Evolutionary conservation across 64 coral and sea anemone genomes (phyloP).

Genomic region (Montipora efflorescens): DNA sequence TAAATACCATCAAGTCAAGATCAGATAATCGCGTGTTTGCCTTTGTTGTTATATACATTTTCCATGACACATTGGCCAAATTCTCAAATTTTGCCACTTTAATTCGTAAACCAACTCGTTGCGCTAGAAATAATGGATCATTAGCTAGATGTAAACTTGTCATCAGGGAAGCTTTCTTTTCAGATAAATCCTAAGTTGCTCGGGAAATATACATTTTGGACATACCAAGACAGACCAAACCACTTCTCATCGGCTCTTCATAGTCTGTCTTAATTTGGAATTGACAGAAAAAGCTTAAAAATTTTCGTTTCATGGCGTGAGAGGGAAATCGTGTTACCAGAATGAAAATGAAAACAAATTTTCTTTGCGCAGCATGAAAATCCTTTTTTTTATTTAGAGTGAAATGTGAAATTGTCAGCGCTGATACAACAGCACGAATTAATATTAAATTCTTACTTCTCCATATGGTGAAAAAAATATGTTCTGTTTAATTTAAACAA

Average conservation of each 20-base stretch:
- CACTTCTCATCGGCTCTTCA: background rate
- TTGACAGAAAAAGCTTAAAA: background rate
- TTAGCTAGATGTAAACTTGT: background rate
- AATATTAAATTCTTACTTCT: background rate
- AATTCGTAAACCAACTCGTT: background rate
- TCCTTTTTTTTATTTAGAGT: background rate
- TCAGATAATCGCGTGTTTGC: background rate
- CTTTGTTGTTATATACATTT: background rate
- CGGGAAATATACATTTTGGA: background rate
- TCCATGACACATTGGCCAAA: background rate
- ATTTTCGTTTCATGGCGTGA: background rate
- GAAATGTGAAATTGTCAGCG: background rate
- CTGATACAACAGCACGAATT: background rate
- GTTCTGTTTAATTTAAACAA: conserved; percentile 3
- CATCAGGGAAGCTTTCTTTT: background rate
- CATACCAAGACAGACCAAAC: background rate
- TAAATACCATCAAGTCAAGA: background rate
- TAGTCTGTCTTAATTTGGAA: background rate
- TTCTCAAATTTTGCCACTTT: background rate
- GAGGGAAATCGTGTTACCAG: background rate
- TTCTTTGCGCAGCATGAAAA: background rate
- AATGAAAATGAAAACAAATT: conserved; percentile 5
- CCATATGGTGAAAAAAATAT: background rate
- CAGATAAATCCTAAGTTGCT: background rate
- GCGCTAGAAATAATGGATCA: background rate